phyloP scores from a whole-genome alignment of 2,888 invertebrate species.

The Rhingia rostrata region DNA sequence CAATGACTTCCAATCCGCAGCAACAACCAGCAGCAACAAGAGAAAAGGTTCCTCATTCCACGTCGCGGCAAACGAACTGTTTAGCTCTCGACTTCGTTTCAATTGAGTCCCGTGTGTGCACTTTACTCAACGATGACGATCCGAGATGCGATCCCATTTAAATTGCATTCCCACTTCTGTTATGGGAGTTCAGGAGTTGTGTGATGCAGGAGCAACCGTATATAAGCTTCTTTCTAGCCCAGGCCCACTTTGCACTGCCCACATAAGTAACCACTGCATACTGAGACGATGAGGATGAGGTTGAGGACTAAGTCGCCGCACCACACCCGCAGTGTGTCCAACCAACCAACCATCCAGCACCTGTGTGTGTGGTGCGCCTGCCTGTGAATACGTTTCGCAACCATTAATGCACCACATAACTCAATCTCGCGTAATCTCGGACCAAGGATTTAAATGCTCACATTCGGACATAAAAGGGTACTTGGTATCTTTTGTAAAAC shows the following conservation, averaged over 20 bases:
- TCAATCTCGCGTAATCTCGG: conserved; percentile 74
- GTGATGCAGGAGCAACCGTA: conserved; percentile 36
- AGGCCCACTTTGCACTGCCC: conserved; percentile 65
- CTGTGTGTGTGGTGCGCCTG: conserved; percentile 8
- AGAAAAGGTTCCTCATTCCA: conserved; percentile 34
- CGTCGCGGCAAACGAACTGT: conserved; percentile 7
- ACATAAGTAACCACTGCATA: conserved; percentile 55
- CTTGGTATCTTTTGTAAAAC: conserved; percentile 75
- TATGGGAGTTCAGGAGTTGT: conserved; percentile 50
- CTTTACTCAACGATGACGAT: conserved; percentile 71
- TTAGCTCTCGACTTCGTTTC: conserved; percentile 18
- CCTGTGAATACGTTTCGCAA: conserved; percentile 72
- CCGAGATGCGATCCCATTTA: conserved; percentile 70
- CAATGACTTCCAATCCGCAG: conserved; percentile 54
- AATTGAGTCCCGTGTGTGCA: conserved; percentile 58
- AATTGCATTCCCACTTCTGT: conserved; percentile 74
- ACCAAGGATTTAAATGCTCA: conserved; percentile 74
- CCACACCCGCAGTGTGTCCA: not conserved
- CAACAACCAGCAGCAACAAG: conserved; percentile 49
- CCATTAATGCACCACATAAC: conserved; percentile 75
- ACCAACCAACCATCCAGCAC: not conserved
- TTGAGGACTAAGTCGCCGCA: conserved; percentile 5
- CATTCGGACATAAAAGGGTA: conserved; percentile 75
- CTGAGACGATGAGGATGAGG: not conserved
- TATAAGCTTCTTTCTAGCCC: conserved; percentile 49